A percentile compares a stretch with the other conserved stretches of the same genome.
These are phyloP conservation scores for Pontoporia blainvillei DNA, from an alignment of 2,113 vertebrate genomes.

Conservation along the genomic window DNA sequence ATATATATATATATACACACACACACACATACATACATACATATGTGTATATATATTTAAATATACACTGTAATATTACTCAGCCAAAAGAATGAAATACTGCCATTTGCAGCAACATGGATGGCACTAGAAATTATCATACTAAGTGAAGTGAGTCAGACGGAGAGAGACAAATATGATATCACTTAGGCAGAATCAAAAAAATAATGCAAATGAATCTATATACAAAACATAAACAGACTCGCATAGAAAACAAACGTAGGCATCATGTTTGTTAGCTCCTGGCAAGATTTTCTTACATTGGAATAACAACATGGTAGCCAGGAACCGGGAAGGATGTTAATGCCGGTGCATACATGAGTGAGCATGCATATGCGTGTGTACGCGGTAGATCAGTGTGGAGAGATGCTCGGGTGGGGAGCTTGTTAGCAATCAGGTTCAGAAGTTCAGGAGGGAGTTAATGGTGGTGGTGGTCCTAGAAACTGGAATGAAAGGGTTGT, in stretches of 20 bases:
- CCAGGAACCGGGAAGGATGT: not conserved
- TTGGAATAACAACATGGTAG: not conserved
- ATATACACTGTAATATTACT: not conserved
- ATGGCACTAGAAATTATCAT: not conserved
- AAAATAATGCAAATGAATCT: not conserved
- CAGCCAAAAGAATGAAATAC: not conserved
- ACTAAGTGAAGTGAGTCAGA: not conserved
- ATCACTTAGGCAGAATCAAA: not conserved
- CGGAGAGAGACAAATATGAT: not conserved
- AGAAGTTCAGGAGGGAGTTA: not conserved
- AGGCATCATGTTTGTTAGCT: not conserved
- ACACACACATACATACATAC: not conserved
- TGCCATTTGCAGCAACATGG: not conserved
- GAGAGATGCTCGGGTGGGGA: not conserved
- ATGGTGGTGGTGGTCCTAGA: not conserved
- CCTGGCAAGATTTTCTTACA: not conserved
- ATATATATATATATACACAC: not conserved
- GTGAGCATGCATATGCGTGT: not conserved
- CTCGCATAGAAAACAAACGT: not conserved
- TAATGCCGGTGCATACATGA: not conserved
- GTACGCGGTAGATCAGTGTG: not conserved
- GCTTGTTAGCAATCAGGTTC: not conserved
- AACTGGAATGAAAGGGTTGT: not conserved
- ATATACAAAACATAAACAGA: not conserved
- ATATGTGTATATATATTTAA: not conserved